Percentiles rank a stretch among this genome's conserved stretches.
Evolutionary conservation across 1,140 invertebrate genomes (phyloP).

Genomic region (Helicoverpa armigera): DNA sequence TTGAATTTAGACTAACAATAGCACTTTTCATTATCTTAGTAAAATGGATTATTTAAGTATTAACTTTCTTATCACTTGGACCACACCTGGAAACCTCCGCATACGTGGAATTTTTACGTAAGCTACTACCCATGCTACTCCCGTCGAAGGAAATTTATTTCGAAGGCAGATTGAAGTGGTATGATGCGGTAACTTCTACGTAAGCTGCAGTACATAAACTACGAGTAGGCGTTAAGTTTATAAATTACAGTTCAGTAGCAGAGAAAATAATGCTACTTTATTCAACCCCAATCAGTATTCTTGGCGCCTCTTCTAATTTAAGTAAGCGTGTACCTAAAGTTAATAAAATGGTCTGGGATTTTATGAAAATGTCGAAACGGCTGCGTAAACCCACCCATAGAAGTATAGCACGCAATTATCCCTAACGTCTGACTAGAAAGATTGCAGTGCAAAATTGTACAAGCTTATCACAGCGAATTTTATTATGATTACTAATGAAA

Average conservation of each 20-base stretch:
- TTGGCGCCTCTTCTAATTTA: neutral
- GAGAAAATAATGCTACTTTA: conserved; percentile 7
- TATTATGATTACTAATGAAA: conserved; percentile 45
- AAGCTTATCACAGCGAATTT: conserved; percentile 38
- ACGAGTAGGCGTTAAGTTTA: conserved; percentile 14
- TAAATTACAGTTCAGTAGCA: neutral
- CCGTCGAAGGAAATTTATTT: conserved; percentile 75
- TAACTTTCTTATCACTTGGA: conserved; percentile 55
- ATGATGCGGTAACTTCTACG: conserved; percentile 66
- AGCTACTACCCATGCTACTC: conserved; percentile 63
- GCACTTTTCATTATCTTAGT: too few relatives aligned
- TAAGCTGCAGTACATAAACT: conserved; percentile 56
- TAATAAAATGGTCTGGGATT: neutral
- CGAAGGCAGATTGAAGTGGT: conserved; percentile 46
- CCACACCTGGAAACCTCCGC: conserved; percentile 61
- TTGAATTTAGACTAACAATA: too few relatives aligned
- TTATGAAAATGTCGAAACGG: neutral
- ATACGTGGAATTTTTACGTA: conserved; percentile 85
- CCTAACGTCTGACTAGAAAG: neutral
- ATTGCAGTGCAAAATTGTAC: conserved; percentile 17
- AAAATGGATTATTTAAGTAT: neutral
- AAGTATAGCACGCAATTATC: too few relatives aligned
- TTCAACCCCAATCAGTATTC: neutral
- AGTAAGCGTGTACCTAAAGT: neutral
- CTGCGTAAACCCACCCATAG: neutral